Evolutionary conservation across 1,140 invertebrate genomes (phyloP), one percentile per base, ranked within the genome.

Genomic region (Rhagoletis zephyria): DNA sequence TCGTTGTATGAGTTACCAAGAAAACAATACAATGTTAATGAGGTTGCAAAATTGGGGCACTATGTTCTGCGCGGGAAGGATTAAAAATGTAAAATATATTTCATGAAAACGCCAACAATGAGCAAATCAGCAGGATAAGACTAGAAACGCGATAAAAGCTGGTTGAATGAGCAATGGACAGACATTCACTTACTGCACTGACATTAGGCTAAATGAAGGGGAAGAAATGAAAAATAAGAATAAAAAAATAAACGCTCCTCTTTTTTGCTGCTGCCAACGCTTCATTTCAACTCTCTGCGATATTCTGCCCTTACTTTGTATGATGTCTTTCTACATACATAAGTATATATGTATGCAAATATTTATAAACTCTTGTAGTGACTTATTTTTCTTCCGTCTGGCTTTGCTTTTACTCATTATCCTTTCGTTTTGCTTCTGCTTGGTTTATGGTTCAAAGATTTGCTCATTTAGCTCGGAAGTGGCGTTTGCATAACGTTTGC

Each of bases 381-480:
- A 40, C 30, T 40, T 67, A 12, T 67, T 40, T 67, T 40, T 19
- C 64, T 30, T 19, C 9, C 64, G 64, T 65, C 67, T 74, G 67
- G 14, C 40, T 48, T 48, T 74, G 67, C 42, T 42, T 74, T 16
- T n/a, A 45, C 40, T 74, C 67, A 74, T 74, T 74, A 74, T 74
- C 40, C 42, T n/a, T 74, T 48, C 67, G 42, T 48, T 45, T 5
- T 12, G 1, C 67, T 9, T 42, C 45, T 48, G 14, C 67, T 74
- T 14, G 67, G 42, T 42, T 74, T 74, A n/a, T 63, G 61, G 61
- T n/a, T 16, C 61, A 63, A 63, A 12, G 61, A 63, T 63, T 63
- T 74, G 67, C 42, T 74, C 67, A 74, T 48, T 74, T 74, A 48
- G 67, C 67, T 16, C 67, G 67, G 42, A 67, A 67, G 64, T 67